Conservation (phyloP, 2,888 invertebrate genomes). For the Anagyrus pseudococci region DNA sequence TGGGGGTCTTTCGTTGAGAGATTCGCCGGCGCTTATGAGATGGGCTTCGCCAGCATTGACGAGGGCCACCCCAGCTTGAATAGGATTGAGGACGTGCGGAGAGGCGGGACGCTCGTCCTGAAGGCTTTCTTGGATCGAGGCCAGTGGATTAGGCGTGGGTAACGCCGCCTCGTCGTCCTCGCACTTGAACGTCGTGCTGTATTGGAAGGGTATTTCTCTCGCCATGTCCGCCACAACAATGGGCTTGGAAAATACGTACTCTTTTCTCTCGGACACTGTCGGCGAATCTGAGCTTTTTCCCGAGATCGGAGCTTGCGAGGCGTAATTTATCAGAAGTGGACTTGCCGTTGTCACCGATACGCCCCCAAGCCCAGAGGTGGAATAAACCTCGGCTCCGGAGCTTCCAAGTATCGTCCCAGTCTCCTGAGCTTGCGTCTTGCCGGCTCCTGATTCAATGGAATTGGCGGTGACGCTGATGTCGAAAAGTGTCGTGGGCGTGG, state of each 20-base stretch:
- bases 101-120: slow-evolving; percentile 43
- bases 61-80: slow-evolving; percentile 55
- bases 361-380: too few relatives aligned
- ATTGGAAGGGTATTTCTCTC: slow-evolving; percentile 41
- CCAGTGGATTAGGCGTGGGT: slow-evolving; percentile 34
- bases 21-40: slow-evolving; percentile 29
- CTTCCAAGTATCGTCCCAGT: neutral
- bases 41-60: slow-evolving; percentile 49
- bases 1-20: slow-evolving; percentile 10
- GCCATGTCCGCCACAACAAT: slow-evolving; percentile 53
- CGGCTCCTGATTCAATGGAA: slow-evolving; percentile 24
- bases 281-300: neutral
- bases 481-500: slow-evolving; percentile 6
- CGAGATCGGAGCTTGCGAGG: slow-evolving; percentile 6
- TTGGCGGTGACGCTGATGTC: slow-evolving; percentile 20
- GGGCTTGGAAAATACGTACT: slow-evolving; percentile 47
- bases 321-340: slow-evolving; percentile 27
- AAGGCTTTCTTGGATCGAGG: slow-evolving; percentile 13
- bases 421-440: neutral
- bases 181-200: slow-evolving; percentile 45
- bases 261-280: slow-evolving; percentile 6
- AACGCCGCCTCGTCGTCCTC: slow-evolving; percentile 47
- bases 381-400: neutral
- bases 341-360: slow-evolving; percentile 9
- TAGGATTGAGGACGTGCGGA: slow-evolving; percentile 50